phyloP scores from a whole-genome alignment of 2,888 invertebrate genomes.

The Pterobdella sp. region DNA sequence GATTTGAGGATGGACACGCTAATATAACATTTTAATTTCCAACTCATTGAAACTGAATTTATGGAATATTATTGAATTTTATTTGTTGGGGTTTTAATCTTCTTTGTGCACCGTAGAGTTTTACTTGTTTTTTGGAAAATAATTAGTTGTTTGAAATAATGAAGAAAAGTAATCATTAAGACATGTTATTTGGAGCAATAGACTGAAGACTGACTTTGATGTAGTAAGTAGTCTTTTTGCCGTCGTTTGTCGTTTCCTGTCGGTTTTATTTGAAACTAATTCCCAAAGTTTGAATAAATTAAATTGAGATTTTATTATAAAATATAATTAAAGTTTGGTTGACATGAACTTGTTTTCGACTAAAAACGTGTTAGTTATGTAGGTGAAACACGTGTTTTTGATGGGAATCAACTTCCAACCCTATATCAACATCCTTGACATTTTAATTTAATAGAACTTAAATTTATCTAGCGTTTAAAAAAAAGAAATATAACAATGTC shows the following conservation, averaged over 20 bases:
- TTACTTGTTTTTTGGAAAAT: not conserved
- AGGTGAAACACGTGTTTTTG: not conserved
- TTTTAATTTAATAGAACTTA: too few species aligned
- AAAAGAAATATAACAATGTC: too few species aligned
- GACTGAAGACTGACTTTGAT: constrained; percentile 42
- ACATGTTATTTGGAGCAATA: not conserved
- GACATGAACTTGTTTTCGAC: not conserved
- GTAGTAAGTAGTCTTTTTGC: constrained; percentile 51
- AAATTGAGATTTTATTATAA: too few species aligned
- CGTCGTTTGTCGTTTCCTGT: constrained; percentile 54
- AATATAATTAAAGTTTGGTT: too few species aligned
- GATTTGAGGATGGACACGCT: too few species aligned
- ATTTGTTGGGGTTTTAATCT: not conserved
- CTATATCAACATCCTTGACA: too few species aligned
- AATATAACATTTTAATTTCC: too few species aligned
- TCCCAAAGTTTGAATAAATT: too few species aligned
- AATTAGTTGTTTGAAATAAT: not conserved
- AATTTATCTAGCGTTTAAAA: too few species aligned
- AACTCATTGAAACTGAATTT: too few species aligned
- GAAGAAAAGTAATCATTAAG: not conserved
- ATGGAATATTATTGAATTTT: not conserved
- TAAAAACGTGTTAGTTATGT: not conserved
- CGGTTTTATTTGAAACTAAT: not conserved
- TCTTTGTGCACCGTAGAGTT: not conserved
- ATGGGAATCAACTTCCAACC: not conserved